Conservation (phyloP, 2,113 vertebrate genomes). For the Entomyzon cyanotis region DNA sequence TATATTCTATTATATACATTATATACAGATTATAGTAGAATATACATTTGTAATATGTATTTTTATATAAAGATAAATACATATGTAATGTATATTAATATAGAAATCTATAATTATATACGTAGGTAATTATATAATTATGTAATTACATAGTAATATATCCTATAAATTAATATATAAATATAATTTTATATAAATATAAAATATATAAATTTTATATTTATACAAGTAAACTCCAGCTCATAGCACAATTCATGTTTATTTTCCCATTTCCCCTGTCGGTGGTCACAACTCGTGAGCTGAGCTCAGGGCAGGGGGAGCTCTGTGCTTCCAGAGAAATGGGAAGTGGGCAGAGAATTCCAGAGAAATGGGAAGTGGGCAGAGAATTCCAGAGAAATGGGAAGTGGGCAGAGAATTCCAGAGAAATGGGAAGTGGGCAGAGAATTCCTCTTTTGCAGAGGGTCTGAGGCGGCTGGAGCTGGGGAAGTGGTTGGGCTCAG, state of each 20-base stretch:
- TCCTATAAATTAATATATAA: no score
- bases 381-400: background rate
- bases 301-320: fast-evolving
- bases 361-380: no score
- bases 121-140: no score
- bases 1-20: no score
- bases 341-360: background rate
- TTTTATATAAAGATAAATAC: no score
- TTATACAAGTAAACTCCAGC: background rate
- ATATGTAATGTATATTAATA: no score
- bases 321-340: background rate
- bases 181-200: no score
- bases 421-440: background rate
- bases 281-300: fast-evolving
- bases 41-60: no score
- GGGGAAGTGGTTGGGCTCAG: background rate
- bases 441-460: fast-evolving
- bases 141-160: no score
- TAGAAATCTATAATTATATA: no score
- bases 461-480: fast-evolving
- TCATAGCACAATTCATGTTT: background rate
- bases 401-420: background rate
- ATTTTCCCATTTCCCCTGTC: background rate
- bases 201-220: no score
- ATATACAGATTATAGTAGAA: no score